Evolutionary conservation across 2,113 vertebrate genomes (phyloP).

Genomic region (Romanogobio albipinnatus): DNA sequence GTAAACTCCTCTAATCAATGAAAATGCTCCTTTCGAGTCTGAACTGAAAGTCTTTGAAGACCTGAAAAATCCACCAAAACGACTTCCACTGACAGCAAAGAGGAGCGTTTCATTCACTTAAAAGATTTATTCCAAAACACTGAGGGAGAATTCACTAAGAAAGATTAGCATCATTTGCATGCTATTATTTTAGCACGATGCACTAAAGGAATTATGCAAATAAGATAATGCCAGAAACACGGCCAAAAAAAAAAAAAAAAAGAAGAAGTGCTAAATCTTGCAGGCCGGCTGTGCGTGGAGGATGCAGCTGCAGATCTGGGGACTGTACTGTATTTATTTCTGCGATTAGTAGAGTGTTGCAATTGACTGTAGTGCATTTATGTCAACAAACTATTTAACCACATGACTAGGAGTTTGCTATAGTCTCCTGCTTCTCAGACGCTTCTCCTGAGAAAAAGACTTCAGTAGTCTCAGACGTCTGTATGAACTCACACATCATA

Average conservation of each 20-base stretch:
- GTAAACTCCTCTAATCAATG: constrained; percentile 20
- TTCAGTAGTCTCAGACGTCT: background rate
- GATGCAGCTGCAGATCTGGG: background rate
- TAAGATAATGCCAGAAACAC: background rate
- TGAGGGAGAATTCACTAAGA: background rate
- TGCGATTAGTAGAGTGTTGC: too few species aligned
- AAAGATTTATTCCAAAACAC: background rate
- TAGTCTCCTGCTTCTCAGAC: background rate
- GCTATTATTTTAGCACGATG: background rate
- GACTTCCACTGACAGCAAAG: background rate
- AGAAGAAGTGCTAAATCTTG: background rate
- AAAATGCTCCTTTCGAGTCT: constrained; percentile 14
- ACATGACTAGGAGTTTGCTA: background rate
- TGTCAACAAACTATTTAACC: background rate
- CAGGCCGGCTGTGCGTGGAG: background rate
- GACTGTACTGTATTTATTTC: background rate
- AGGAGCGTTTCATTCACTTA: constrained; percentile 1
- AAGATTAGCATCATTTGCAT: constrained; percentile 12
- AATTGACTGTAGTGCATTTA: too few species aligned
- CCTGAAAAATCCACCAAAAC: background rate
- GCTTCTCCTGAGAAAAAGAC: background rate
- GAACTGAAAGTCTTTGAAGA: constrained; percentile 13
- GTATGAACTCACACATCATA: background rate
- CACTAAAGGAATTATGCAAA: constrained; percentile 28
- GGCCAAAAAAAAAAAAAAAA: background rate